phyloP scores from a whole-genome alignment of 64 coral and sea anemone genomes.

The Trachythela sp. region DNA sequence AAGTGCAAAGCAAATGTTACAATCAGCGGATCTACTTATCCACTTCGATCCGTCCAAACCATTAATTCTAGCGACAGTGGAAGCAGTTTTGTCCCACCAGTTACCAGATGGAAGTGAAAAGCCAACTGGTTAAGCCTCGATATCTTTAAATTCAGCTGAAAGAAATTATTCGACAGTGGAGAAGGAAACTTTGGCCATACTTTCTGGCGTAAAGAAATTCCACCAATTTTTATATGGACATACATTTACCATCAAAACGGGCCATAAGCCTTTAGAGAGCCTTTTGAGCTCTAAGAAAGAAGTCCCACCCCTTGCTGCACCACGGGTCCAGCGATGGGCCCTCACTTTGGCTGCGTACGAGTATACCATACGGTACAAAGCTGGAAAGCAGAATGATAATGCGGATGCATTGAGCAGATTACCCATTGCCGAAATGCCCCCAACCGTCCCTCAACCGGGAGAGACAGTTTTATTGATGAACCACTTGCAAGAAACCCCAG shows the following conservation, averaged over 20 bases:
- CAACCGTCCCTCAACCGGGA: background rate
- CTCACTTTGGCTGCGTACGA: too few species aligned
- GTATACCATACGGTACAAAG: background rate
- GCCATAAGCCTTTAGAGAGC: too few species aligned
- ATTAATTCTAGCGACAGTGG: slow-evolving; percentile 36
- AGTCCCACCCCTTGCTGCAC: too few species aligned
- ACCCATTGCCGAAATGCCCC: background rate
- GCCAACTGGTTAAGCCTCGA: slow-evolving; percentile 45
- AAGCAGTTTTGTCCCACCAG: slow-evolving; percentile 51
- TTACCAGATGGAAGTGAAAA: slow-evolving; percentile 31
- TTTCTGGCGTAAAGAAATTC: too few species aligned
- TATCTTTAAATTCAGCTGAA: background rate
- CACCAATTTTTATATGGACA: too few species aligned
- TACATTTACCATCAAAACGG: too few species aligned
- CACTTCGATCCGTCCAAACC: background rate
- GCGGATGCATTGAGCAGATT: slow-evolving; percentile 29
- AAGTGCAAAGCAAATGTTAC: slow-evolving; percentile 38
- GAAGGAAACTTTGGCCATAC: too few species aligned
- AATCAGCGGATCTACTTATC: background rate
- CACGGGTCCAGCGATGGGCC: too few species aligned
- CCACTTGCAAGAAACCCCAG: background rate
- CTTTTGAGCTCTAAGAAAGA: too few species aligned
- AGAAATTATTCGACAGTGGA: background rate
- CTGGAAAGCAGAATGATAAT: slow-evolving; percentile 5
- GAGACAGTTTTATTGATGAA: slow-evolving; percentile 23